Evolutionary conservation across 1,140 invertebrate species (phyloP), one percentile per base, ranked within the genome.

Genomic region (Bradynema listronoti): DNA sequence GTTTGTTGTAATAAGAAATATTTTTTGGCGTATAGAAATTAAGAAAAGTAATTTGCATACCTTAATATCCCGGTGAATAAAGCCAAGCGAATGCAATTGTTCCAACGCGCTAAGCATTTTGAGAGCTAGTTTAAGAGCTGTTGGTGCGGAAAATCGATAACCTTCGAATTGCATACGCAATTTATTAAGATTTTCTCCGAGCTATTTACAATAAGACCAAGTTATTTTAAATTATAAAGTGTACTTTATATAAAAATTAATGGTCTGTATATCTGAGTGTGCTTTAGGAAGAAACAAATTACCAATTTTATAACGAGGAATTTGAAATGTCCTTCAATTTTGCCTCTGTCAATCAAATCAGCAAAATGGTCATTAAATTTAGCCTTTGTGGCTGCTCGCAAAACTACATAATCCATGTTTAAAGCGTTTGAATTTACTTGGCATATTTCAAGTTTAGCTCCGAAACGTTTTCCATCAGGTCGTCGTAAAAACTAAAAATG

Each of bases 241-340:
- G 36, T 39, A 39, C 36, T 11, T 11, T 39, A 39, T 19, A 19
- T 39, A 39, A 11, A 39, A 39, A 39, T 11, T 39, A 11, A 39
- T n/a, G n/a, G n/a, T n/a, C n/a, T n/a, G n/a, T n/a, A 47, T 14
- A 9, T 9, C 22, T 47, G 45, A 9, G 45, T 9, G 45, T 19
- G 7, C 19, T 47, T 7, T 24, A 7, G 22, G 9, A 47, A 47
- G 29, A 22, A 22, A 7, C 7, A 47, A 22, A 19, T 50, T 16
- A 77, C 73, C 72, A 68, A 56, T 49, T 66, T 62, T 57, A 76
- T 76, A 16, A 76, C 59, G 19, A 76, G 68, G 49, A 76, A 76
- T 55, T 78, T 78, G 50, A 76, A 76, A 54, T 78, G 73, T 11
- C 65, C 70, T 54, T 77, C 65, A 19, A 76, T 76, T 57, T 78